A percentile compares a stretch with the other conserved stretches of the same genome.
phyloP scores from a whole-genome alignment of 2,888 invertebrate species.

The Nycteola revayana region DNA sequence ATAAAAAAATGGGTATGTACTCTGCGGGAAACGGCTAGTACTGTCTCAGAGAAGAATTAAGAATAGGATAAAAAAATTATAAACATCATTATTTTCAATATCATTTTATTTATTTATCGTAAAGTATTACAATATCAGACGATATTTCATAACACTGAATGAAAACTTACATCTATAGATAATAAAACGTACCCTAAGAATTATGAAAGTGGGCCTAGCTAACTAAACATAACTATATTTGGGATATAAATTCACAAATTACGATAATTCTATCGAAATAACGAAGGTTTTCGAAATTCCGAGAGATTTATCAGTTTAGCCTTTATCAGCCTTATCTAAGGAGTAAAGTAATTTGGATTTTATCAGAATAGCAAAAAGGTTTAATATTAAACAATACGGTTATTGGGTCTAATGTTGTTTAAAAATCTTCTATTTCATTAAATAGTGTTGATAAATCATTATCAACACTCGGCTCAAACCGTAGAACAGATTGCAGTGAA shows the following conservation, averaged over 20 bases:
- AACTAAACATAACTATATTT: constrained; percentile 49
- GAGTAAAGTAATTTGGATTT: constrained; percentile 13
- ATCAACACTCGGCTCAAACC: too few species aligned
- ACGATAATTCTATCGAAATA: constrained; percentile 70
- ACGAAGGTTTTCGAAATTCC: constrained; percentile 65
- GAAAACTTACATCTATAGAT: constrained; percentile 54
- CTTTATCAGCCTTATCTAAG: constrained; percentile 29
- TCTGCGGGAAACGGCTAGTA: too few species aligned
- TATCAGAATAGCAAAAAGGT: not conserved
- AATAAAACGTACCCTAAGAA: constrained; percentile 44
- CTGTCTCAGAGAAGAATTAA: too few species aligned
- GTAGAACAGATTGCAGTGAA: too few species aligned
- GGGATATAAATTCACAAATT: constrained; percentile 42
- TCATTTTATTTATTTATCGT: constrained; percentile 55
- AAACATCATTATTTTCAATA: constrained; percentile 29
- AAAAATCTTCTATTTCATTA: too few species aligned
- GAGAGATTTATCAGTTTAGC: constrained; percentile 63
- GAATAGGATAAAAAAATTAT: constrained; percentile 5
- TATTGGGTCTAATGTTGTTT: too few species aligned
- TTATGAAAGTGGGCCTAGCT: constrained; percentile 53
- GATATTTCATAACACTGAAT: constrained; percentile 45
- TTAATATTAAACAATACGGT: too few species aligned
- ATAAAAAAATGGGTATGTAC: too few species aligned
- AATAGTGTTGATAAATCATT: too few species aligned
- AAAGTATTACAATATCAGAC: constrained; percentile 58